Percentiles rank a stretch among this genome's conserved stretches.
These are phyloP conservation scores for cattle (Bos taurus) DNA, from an alignment of 2,113 vertebrate genomes.

Conservation along the genomic window ARS-UCD2.0 NC_037331.1:7273501-7274000, in stretches of 20 bases:
- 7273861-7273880: not conserved
- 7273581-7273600: not conserved
- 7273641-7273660: not conserved
- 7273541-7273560: not conserved
- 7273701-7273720: not conserved
- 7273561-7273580: not conserved
- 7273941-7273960: not conserved
- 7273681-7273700: not conserved
- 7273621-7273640: too few species aligned
- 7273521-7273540: not conserved
- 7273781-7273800: not conserved
- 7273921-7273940: accelerated
- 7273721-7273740: not conserved
- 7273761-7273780: not conserved
- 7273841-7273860: too few species aligned
- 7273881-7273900: not conserved
- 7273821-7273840: too few species aligned
- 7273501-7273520: not conserved
- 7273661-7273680: not conserved
- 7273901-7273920: not conserved
- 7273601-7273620: not conserved
- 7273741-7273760: not conserved
- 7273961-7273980: not conserved
- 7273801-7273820: not conserved
- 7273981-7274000: not conserved